phyloP scores from a whole-genome alignment of 2,113 vertebrate genomes.

The Condylura cristata region DNA sequence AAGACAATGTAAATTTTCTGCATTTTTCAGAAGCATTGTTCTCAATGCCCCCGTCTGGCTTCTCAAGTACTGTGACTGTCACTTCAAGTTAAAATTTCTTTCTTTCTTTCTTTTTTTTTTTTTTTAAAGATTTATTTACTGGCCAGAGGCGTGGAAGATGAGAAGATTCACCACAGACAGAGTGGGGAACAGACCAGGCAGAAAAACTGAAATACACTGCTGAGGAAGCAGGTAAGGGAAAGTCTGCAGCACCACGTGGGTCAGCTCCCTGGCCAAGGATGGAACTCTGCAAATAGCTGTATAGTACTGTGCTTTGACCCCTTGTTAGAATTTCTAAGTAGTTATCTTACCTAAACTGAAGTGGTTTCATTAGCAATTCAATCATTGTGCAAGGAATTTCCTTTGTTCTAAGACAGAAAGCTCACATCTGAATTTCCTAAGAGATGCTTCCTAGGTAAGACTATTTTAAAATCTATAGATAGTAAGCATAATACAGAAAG shows the following conservation, averaged over 20 bases:
- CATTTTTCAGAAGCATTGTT: not conserved
- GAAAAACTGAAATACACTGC: too few relatives aligned
- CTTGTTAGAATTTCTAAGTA: not conserved
- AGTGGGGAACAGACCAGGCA: too few relatives aligned
- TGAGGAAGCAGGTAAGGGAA: too few relatives aligned
- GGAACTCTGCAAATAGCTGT: too few relatives aligned
- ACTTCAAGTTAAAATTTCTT: not conserved
- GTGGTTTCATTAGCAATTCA: not conserved
- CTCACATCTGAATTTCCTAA: conserved; percentile 16
- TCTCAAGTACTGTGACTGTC: not conserved
- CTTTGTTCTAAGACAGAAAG: conserved; percentile 34
- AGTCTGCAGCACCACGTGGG: too few relatives aligned
- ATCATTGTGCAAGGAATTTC: not conserved
- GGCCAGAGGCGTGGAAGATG: too few relatives aligned
- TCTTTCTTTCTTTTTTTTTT: too few relatives aligned
- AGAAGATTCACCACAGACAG: too few relatives aligned
- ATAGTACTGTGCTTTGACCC: too few relatives aligned
- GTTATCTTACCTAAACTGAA: not conserved
- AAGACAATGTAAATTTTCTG: not conserved
- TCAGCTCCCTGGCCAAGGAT: too few relatives aligned
- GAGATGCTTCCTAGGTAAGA: not conserved
- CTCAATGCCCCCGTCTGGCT: not conserved
- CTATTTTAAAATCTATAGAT: not conserved
- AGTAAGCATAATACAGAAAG: not conserved
- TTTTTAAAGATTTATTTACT: too few relatives aligned